These are phyloP conservation scores for Megalurothrips usitatus DNA, from an alignment of 2,888 invertebrate species.

Conservation along the genomic window DNA sequence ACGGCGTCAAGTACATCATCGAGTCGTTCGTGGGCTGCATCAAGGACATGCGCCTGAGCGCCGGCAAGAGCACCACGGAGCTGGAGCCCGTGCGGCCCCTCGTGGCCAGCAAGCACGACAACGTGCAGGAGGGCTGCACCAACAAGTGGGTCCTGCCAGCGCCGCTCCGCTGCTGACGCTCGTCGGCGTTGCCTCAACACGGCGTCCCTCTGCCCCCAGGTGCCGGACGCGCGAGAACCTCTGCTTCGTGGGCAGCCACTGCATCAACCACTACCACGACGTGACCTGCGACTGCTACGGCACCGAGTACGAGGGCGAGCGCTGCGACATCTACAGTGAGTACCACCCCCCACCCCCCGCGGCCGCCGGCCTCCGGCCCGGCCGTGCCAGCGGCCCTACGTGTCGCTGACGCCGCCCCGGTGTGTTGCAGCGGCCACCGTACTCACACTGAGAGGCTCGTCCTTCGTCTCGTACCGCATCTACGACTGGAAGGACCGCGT, in stretches of 20 bases:
- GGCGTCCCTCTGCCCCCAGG: constrained; percentile 41
- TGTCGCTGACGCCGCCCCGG: neutral
- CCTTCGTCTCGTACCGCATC: constrained; percentile 86
- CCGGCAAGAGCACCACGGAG: constrained; percentile 80
- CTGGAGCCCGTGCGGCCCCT: constrained; percentile 74
- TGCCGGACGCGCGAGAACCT: constrained; percentile 76
- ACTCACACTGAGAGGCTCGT: constrained; percentile 81
- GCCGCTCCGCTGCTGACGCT: no score
- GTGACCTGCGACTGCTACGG: constrained; percentile 91
- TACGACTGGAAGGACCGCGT: constrained; percentile 91
- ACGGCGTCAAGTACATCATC: constrained; percentile 87
- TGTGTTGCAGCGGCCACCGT: constrained; percentile 70
- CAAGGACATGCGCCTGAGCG: constrained; percentile 77
- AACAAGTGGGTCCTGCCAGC: constrained; percentile 54
- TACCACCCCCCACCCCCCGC: no score
- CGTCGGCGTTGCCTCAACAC: no score
- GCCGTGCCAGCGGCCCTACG: neutral
- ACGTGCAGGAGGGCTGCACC: constrained; percentile 83
- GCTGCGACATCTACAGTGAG: constrained; percentile 83
- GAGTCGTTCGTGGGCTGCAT: constrained; percentile 91
- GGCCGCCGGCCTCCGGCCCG: no score
- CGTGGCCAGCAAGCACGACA: constrained; percentile 82
- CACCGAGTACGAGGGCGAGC: constrained; percentile 84
- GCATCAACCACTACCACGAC: constrained; percentile 87
- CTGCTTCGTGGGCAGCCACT: constrained; percentile 81